Evolutionary conservation across 2,888 invertebrate species (phyloP).

Genomic region (Aporophyla lueneburgensis): DNA sequence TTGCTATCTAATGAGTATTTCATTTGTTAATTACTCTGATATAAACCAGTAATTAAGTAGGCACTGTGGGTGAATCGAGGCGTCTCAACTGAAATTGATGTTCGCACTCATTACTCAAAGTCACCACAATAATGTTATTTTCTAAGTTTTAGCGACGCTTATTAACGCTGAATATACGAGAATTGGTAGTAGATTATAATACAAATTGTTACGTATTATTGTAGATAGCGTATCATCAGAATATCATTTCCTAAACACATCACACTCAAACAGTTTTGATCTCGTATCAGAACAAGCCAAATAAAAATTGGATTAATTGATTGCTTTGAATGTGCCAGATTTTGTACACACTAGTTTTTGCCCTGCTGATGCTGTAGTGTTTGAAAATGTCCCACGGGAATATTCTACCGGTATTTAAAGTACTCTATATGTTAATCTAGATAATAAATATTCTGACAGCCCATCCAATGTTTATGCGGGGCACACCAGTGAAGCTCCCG

Average conservation of each 20-base stretch:
- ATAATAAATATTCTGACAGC: background rate
- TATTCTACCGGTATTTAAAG: background rate
- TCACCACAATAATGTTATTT: constrained; percentile 55
- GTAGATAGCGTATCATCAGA: background rate
- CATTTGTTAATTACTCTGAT: constrained; percentile 17
- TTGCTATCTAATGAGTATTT: background rate
- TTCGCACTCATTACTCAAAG: constrained; percentile 65
- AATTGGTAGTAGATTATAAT: too few relatives aligned
- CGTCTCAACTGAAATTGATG: constrained; percentile 63
- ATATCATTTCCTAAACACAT: background rate
- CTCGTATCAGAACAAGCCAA: background rate
- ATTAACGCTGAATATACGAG: too few relatives aligned
- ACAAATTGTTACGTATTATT: too few relatives aligned
- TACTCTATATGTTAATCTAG: background rate
- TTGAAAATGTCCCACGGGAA: too few relatives aligned
- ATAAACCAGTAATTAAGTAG: constrained; percentile 56
- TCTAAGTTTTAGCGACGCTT: constrained; percentile 48
- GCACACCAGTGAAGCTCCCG: background rate
- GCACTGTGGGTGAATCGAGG: constrained; percentile 51
- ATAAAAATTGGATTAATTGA: background rate
- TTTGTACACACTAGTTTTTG: background rate
- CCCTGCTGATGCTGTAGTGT: too few relatives aligned
- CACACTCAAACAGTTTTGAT: background rate
- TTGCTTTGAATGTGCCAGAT: background rate
- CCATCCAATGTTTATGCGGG: background rate